Evolutionary conservation across 2,797 vertebrate species (phyloP).

Genomic region (Chaenodraco wilsoni): DNA sequence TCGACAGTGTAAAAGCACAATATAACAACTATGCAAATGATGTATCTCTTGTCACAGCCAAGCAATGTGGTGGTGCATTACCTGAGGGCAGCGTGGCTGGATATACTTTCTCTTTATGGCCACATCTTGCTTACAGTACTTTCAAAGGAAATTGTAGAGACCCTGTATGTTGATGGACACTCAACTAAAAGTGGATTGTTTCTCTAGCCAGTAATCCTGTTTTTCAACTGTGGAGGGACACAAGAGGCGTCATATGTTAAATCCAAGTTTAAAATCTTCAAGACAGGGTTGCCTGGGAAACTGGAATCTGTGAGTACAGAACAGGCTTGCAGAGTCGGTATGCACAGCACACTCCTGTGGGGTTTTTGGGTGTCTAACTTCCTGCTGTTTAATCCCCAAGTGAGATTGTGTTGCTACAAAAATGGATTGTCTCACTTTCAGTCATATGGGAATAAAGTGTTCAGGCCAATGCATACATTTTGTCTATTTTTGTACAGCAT

Average conservation of each 20-base stretch:
- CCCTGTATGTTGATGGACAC: constrained; percentile 35
- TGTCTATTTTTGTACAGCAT: background rate
- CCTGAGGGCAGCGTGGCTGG: constrained; percentile 60
- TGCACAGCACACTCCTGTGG: constrained; percentile 75
- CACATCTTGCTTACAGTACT: constrained; percentile 25
- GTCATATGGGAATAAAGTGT: constrained; percentile 20
- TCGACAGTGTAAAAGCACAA: constrained; percentile 74
- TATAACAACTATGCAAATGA: constrained; percentile 78
- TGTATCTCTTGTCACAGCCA: constrained; percentile 61
- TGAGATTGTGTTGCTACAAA: constrained; percentile 60
- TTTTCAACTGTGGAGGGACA: constrained; percentile 67
- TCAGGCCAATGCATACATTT: background rate
- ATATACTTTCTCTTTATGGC: constrained; percentile 45
- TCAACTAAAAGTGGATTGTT: constrained; percentile 49
- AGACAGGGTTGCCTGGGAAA: constrained; percentile 83
- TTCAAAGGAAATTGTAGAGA: constrained; percentile 29
- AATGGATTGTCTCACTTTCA: constrained; percentile 37
- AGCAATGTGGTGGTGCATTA: constrained; percentile 54
- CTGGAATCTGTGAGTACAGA: constrained; percentile 69
- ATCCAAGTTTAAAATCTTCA: constrained; percentile 78
- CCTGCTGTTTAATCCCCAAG: constrained; percentile 68
- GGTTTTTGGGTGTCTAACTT: constrained; percentile 70
- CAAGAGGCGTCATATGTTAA: constrained; percentile 69
- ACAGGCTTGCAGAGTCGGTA: constrained; percentile 65
- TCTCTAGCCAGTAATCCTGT: constrained; percentile 65